Percentiles rank a stretch among this genome's conserved stretches.
Evolutionary conservation across 2,797 vertebrate species (phyloP).

Genomic region (Syngnathus acus): DNA sequence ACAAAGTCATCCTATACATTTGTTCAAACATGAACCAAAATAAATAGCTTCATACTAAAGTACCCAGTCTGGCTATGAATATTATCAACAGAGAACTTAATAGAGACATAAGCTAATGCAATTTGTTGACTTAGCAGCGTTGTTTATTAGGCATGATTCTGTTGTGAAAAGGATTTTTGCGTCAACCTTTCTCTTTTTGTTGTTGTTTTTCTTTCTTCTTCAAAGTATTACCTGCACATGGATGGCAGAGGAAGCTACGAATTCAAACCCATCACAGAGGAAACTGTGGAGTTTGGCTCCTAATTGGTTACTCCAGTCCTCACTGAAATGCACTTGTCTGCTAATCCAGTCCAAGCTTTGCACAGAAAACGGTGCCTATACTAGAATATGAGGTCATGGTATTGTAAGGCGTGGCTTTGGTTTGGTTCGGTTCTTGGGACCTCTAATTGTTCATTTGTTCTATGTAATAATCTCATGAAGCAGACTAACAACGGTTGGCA

Average conservation of each 20-base stretch:
- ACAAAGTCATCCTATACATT: neutral
- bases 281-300: conserved; percentile 94
- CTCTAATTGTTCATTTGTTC: neutral
- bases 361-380: neutral
- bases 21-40: neutral
- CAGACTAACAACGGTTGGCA: neutral
- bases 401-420: neutral
- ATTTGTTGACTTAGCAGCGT: too few relatives aligned
- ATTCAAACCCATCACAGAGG: conserved; percentile 93
- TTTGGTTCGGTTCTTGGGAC: neutral
- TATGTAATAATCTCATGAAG: neutral
- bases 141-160: neutral
- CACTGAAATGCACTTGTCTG: neutral
- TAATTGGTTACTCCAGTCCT: neutral
- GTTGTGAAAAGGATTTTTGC: neutral
- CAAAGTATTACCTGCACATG: conserved; percentile 83
- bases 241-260: conserved; percentile 95
- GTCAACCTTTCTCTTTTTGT: neutral
- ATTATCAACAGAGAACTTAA: too few relatives aligned
- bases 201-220: neutral
- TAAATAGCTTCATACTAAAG: neutral
- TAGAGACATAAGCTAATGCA: too few relatives aligned
- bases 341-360: neutral
- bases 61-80: too few relatives aligned
- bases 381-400: neutral